Percentiles rank a stretch among this genome's conserved stretches.
These are phyloP conservation scores for Peromyscus polionotus DNA, from an alignment of 2,113 vertebrate species.

Conservation along the genomic window DNA sequence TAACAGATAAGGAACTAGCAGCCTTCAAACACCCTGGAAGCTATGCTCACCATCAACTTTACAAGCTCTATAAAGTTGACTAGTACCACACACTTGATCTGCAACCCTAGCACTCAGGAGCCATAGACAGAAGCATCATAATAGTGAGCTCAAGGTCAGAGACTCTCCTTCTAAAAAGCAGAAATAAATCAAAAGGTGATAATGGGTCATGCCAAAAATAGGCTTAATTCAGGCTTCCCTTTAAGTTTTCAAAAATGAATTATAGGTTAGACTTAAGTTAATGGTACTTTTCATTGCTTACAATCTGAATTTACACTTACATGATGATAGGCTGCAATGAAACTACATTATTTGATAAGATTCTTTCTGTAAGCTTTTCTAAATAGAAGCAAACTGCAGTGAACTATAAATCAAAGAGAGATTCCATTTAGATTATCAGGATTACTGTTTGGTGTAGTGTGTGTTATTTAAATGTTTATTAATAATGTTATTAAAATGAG, in stretches of 20 bases:
- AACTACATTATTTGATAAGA: neutral
- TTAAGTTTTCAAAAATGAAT: slow-evolving; percentile 31
- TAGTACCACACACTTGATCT: neutral
- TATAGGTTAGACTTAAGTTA: neutral
- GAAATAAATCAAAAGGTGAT: neutral
- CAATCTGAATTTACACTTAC: neutral
- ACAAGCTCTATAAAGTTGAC: neutral
- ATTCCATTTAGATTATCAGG: neutral
- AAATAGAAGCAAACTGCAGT: neutral
- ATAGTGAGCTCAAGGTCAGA: neutral
- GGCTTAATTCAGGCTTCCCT: neutral
- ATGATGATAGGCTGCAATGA: neutral
- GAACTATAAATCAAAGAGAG: neutral
- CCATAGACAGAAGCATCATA: neutral
- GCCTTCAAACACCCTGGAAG: neutral
- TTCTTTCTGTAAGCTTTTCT: neutral
- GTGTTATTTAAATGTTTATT: neutral
- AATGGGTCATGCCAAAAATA: neutral
- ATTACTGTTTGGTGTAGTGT: neutral
- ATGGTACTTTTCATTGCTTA: neutral
- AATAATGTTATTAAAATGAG: neutral
- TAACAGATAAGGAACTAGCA: neutral
- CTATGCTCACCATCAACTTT: neutral
- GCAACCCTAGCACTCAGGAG: neutral
- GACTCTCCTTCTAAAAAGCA: neutral